Evolutionary conservation across 2,797 vertebrate species (phyloP).

Genomic region (Cottoperca gobio): DNA sequence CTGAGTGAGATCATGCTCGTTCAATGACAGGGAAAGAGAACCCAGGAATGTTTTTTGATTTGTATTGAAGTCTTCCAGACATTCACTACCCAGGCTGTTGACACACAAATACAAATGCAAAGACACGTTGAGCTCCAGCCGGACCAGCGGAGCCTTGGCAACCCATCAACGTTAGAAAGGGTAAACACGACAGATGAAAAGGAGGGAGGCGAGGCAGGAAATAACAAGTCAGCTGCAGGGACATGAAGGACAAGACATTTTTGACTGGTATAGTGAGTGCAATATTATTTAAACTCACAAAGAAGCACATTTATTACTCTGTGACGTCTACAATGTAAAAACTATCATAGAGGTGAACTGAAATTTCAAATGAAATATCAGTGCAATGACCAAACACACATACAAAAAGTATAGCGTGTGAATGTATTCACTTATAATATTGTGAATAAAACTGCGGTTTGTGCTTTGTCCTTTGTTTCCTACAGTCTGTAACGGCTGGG

Average conservation of each 20-base stretch:
- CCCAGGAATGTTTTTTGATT: neutral
- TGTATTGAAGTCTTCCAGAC: neutral
- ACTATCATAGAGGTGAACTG: neutral
- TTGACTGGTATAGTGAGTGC: neutral
- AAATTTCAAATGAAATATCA: neutral
- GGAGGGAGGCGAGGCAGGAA: constrained; percentile 14
- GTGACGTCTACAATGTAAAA: neutral
- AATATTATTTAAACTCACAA: neutral
- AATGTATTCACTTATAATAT: too few relatives aligned
- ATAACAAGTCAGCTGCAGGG: constrained; percentile 9
- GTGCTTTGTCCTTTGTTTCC: too few relatives aligned
- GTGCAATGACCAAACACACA: neutral
- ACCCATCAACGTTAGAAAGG: constrained; percentile 23
- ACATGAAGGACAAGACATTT: neutral
- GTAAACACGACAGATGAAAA: constrained; percentile 34
- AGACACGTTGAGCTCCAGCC: constrained; percentile 25
- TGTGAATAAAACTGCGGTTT: too few relatives aligned
- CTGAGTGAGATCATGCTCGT: too few relatives aligned
- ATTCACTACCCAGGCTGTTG: neutral
- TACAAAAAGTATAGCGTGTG: neutral
- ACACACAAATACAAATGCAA: constrained; percentile 24
- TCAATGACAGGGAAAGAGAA: neutral
- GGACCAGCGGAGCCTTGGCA: constrained; percentile 38
- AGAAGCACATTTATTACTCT: neutral
- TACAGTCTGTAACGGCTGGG: neutral